Conservation (phyloP, 2,888 invertebrate genomes). For the Drosophila koepferae region DNA sequence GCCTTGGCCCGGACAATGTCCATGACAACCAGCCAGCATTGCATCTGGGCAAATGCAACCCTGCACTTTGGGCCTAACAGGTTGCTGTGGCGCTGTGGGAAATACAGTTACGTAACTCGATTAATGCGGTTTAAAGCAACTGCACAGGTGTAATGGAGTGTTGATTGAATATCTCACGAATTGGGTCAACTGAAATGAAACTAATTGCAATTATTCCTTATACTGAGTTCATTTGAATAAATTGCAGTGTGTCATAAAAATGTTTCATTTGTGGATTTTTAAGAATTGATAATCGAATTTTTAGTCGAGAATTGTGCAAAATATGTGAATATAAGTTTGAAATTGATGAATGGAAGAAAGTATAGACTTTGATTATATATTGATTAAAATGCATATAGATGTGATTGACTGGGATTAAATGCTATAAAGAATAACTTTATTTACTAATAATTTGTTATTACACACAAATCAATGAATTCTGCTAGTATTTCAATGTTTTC, state of each 20-base stretch:
- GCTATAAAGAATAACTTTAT: neutral
- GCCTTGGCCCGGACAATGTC: slow-evolving; percentile 32
- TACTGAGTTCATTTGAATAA: neutral
- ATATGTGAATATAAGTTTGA: neutral
- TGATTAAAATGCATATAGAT: neutral
- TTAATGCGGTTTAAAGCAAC: neutral
- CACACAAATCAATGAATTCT: neutral
- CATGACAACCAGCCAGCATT: slow-evolving; percentile 54
- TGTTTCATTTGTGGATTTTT: neutral
- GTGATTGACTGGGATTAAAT: neutral
- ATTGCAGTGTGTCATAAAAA: neutral
- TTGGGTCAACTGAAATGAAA: neutral
- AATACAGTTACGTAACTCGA: slow-evolving; percentile 36
- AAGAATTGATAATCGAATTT: neutral
- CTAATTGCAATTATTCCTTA: neutral
- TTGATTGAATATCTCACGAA: neutral
- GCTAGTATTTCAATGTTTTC: neutral
- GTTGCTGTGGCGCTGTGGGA: slow-evolving; percentile 10
- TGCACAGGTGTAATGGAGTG: neutral
- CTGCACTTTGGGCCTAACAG: slow-evolving; percentile 35
- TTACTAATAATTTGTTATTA: neutral
- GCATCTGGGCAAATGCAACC: slow-evolving; percentile 22
- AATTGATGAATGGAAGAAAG: neutral
- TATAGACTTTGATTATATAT: neutral
- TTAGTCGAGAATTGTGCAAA: too few relatives aligned